Conservation (phyloP, 2,797 vertebrate genomes). For the Triplophysa bombifrons region DNA sequence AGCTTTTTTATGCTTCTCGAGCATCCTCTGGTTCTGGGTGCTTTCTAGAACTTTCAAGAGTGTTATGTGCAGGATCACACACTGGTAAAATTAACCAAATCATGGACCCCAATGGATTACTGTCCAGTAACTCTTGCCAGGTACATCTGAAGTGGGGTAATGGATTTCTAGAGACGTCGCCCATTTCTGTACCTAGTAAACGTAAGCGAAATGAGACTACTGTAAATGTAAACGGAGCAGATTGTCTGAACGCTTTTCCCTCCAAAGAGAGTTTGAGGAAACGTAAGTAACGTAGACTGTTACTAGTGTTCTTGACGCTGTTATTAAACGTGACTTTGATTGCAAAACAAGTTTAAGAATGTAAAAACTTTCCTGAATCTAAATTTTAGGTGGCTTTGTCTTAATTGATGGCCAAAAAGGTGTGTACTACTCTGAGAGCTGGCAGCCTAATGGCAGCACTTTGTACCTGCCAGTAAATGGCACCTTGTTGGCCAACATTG, state of each 20-base stretch:
- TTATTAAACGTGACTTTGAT: not conserved
- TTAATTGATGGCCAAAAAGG: constrained; percentile 59
- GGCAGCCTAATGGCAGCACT: constrained; percentile 63
- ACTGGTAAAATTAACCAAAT: not conserved
- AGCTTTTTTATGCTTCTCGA: not conserved
- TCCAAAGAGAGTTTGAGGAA: constrained; percentile 30
- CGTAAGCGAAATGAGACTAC: constrained; percentile 52
- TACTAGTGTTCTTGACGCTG: not conserved
- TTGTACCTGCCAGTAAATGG: constrained; percentile 60
- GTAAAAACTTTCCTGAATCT: not conserved
- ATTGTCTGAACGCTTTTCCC: constrained; percentile 2
- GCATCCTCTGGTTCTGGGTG: not conserved
- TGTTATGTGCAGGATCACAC: not conserved
- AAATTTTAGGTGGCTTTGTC: constrained; percentile 56
- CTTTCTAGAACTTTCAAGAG: not conserved
- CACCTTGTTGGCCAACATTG: constrained; percentile 61
- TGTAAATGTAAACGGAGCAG: constrained; percentile 9
- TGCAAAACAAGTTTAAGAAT: not conserved
- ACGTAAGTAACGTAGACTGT: constrained; percentile 19
- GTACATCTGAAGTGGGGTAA: constrained; percentile 19
- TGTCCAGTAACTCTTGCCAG: constrained; percentile 23
- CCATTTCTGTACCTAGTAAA: constrained; percentile 47
- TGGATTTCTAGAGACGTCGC: constrained; percentile 14
- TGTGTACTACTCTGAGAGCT: constrained; percentile 63
- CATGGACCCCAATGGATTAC: constrained; percentile 32